phyloP scores from a whole-genome alignment of 2,113 vertebrate species.

The Aspiorhynchus laticeps region DNA sequence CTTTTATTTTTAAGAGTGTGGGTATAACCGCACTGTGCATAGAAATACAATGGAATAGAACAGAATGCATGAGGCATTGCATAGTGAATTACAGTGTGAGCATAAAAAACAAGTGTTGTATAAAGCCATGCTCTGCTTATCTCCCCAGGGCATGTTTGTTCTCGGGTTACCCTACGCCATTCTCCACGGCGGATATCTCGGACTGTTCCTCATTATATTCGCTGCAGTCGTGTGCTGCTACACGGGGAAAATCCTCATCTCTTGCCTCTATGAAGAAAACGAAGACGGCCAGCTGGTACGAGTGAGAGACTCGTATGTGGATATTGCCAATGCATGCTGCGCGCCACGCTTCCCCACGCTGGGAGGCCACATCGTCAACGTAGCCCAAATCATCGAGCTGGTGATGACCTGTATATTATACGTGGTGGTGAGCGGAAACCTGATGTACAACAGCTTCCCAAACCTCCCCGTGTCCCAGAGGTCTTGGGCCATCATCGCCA shows the following conservation, averaged over 20 bases:
- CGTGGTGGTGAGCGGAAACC: constrained; percentile 96
- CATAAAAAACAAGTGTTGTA: not conserved
- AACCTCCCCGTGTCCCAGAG: constrained; percentile 93
- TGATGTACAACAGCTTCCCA: constrained; percentile 99
- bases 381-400: constrained; percentile 98
- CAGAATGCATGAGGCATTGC: not conserved
- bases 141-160: constrained; percentile 94
- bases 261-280: constrained; percentile 97
- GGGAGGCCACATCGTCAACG: constrained; percentile 93
- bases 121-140: constrained; percentile 6
- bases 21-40: not conserved
- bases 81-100: not conserved
- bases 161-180: constrained; percentile 97
- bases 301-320: constrained; percentile 97
- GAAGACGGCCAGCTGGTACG: constrained; percentile 96
- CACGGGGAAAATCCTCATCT: constrained; percentile 97
- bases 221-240: constrained; percentile 98
- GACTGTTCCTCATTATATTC: constrained; percentile 98
- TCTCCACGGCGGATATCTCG: constrained; percentile 97
- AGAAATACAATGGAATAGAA: not conserved
- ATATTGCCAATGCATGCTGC: constrained; percentile 99
- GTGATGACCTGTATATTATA: constrained; percentile 99
- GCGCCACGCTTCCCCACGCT: constrained; percentile 90
- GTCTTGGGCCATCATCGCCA: constrained; percentile 98
- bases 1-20: too few species aligned